phyloP scores from a whole-genome alignment of 2,888 invertebrate genomes.

The Philaethria dido region DNA sequence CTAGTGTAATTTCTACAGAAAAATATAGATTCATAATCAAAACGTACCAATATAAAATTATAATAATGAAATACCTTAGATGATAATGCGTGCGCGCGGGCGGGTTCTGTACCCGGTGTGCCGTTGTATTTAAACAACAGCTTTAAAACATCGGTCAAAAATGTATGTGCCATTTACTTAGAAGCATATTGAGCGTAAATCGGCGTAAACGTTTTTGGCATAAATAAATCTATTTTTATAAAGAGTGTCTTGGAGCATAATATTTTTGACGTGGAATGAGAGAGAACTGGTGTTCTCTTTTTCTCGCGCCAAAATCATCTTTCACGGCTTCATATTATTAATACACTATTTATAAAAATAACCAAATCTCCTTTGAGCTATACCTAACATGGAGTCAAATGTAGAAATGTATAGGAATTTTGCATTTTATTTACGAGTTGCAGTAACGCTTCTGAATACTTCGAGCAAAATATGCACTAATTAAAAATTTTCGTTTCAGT shows the following conservation, averaged over 20 bases:
- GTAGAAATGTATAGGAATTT: conserved; percentile 28
- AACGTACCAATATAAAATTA: conserved; percentile 88
- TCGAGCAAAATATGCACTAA: conserved; percentile 13
- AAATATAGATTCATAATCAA: conserved; percentile 85
- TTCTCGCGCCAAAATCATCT: conserved; percentile 37
- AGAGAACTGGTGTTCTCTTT: conserved; percentile 28
- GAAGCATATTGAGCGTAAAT: conserved; percentile 37
- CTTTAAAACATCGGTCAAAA: conserved; percentile 46
- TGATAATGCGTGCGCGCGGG: conserved; percentile 69
- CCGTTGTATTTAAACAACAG: conserved; percentile 46
- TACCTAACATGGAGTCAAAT: conserved; percentile 26
- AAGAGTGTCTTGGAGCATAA: conserved; percentile 40
- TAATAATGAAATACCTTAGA: conserved; percentile 78
- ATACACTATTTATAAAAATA: conserved; percentile 45
- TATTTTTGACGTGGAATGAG: conserved; percentile 37
- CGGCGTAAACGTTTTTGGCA: conserved; percentile 39
- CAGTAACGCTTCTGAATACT: conserved; percentile 5
- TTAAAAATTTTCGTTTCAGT: conserved; percentile 12
- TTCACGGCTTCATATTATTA: conserved; percentile 38
- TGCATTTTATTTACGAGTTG: conserved; percentile 19
- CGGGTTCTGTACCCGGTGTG: conserved; percentile 51
- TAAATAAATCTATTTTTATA: conserved; percentile 42
- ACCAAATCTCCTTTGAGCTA: conserved; percentile 32
- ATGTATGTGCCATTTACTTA: conserved; percentile 42
- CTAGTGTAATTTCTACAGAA: conserved; percentile 85